Conservation (phyloP, 2,888 invertebrate species). For the Bursaphelenchus okinawaensis region DNA sequence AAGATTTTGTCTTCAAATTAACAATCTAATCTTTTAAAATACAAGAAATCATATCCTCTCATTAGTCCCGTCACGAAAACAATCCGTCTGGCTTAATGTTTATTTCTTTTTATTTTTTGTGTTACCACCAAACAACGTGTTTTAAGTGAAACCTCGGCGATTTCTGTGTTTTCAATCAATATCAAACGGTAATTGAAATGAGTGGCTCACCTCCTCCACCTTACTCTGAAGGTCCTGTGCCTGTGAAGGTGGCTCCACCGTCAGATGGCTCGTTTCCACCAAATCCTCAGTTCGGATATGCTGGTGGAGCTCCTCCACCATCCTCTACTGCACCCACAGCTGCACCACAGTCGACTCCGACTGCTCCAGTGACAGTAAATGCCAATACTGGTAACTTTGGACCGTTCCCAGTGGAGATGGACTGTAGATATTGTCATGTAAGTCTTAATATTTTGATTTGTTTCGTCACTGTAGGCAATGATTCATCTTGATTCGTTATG, state of each 20-base stretch:
- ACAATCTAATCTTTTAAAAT: too few relatives aligned
- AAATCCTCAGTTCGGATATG: neutral
- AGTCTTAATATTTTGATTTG: neutral
- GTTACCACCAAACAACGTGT: neutral
- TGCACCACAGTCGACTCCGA: neutral
- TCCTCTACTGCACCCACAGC: neutral
- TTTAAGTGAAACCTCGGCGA: neutral
- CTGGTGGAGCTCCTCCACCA: neutral
- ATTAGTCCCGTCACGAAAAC: too few relatives aligned
- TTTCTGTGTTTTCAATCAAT: neutral
- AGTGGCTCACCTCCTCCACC: neutral
- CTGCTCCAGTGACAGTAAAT: neutral
- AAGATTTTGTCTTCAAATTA: too few relatives aligned
- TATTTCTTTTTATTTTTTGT: too few relatives aligned
- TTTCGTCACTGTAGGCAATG: too few relatives aligned
- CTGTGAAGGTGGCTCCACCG: neutral
- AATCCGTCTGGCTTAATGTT: too few relatives aligned
- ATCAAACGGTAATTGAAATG: neutral
- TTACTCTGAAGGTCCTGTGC: neutral
- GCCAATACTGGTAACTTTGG: slow-evolving; percentile 21
- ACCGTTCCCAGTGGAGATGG: slow-evolving; percentile 50
- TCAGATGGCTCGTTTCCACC: neutral
- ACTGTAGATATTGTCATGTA: slow-evolving; percentile 52
- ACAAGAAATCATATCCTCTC: too few relatives aligned
- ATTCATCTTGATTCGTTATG: too few relatives aligned